Conservation (phyloP, 2,113 vertebrate species). For the Lepidothrix coronata region DNA sequence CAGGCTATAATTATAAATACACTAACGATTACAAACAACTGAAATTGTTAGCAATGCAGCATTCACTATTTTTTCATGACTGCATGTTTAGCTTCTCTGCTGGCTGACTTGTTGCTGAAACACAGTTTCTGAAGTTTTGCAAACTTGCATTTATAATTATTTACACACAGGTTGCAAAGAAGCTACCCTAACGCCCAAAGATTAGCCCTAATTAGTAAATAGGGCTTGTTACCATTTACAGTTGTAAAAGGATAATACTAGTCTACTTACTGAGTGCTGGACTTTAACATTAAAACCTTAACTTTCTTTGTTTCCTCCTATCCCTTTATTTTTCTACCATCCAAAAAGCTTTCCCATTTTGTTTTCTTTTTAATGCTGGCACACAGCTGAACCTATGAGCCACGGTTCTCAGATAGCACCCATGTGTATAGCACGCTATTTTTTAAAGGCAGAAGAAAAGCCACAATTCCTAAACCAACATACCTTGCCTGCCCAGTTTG, state of each 20-base stretch:
- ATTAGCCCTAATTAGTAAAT: neutral
- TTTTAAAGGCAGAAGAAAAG: neutral
- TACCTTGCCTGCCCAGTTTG: neutral
- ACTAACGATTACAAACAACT: neutral
- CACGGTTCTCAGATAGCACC: neutral
- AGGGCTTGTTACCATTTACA: neutral
- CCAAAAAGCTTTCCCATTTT: neutral
- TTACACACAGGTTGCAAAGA: neutral
- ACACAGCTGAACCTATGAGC: neutral
- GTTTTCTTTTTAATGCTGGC: neutral
- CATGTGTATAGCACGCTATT: neutral
- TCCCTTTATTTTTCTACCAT: neutral
- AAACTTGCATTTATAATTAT: neutral
- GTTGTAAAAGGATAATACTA: neutral
- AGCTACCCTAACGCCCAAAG: neutral
- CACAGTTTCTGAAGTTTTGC: neutral
- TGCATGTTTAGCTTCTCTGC: neutral
- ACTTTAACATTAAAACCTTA: neutral
- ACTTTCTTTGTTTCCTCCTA: neutral
- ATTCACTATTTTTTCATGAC: neutral
- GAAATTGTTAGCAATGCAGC: neutral
- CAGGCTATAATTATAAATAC: neutral
- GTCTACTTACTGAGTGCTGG: neutral
- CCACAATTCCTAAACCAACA: neutral
- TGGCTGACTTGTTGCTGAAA: neutral